Base-by-base conservation (phyloP, 2,888 invertebrate genomes). In the Phanerotoma sp. region DNA sequence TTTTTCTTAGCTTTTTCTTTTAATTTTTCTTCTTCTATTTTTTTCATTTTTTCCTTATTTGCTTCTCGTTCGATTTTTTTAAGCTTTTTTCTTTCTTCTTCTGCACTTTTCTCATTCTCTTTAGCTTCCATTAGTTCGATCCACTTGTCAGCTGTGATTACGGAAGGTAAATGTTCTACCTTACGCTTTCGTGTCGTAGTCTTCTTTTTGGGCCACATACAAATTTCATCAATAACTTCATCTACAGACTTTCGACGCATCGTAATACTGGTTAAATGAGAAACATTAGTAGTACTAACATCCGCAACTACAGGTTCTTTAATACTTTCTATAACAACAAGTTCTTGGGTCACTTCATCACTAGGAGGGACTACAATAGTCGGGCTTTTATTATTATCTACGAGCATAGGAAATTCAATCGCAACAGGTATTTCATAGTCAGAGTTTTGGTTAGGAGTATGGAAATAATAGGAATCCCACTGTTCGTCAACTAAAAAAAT, bases 111-210 rank as follows among this genome's bases (percentile, higher is more conserved):
- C 10, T 45, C 45, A 15, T 45, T 45, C 18, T 45, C 32, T 32
- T 45, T 32, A 50, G 32, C 25, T 38, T 51, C 45, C 51, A 28
- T 51, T 20, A 37, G 15, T n/a, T 37, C 28, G 20, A 42, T 33
- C 42, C 42, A 44, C 22, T 42, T 42, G 18, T 45, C 45, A 45
- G 45, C 30, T 16, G 45, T 45, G 13, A 45, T 45, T 4, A 32
- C 45, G 13, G 45, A 30, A 45, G 45, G 45, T 45, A 45, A 45
- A 45, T 45, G 45, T 30, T 45, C 45, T 7, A 45, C 30, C 16
- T 45, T 28, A 45, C 45, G 45, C 18, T 45, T 45, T 32, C 45
- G 45, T 45, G 13, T 45, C 9, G 32, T 32, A 18, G 21, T 20
- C 15, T 45, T 45, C 18, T 32, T 45, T 30, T 45, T 30, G 16